Evolutionary conservation across 2,113 vertebrate genomes (phyloP).

Genomic region (Rhinolophus ferrumequinum): DNA sequence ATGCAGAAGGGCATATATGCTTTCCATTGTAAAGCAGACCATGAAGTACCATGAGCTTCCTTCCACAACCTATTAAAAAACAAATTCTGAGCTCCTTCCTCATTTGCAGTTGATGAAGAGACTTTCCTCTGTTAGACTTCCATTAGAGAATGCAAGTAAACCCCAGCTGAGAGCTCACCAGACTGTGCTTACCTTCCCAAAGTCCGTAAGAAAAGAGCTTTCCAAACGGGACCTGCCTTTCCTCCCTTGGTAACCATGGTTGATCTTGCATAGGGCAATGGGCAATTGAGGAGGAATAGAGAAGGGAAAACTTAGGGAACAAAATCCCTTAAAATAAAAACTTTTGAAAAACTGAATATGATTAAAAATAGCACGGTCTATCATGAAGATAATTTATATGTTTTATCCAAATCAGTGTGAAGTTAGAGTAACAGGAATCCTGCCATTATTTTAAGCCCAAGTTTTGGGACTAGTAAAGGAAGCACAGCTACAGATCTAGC

Average conservation of each 20-base stretch:
- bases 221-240: background rate
- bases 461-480: background rate
- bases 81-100: background rate
- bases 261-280: background rate
- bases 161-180: background rate
- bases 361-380: background rate
- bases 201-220: background rate
- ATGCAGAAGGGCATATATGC: background rate
- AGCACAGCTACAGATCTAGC: background rate
- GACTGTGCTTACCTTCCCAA: background rate
- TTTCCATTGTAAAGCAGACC: background rate
- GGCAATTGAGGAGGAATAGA: background rate
- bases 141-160: background rate
- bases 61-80: background rate
- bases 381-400: background rate
- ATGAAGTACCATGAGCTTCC: background rate
- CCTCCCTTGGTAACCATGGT: background rate
- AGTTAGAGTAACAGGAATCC: background rate
- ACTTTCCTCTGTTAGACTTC: background rate
- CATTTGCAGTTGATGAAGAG: background rate
- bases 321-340: conserved; percentile 3
- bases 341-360: background rate
- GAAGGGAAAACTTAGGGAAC: background rate
- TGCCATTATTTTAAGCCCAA: conserved; percentile 23
- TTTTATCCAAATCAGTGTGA: background rate